A percentile compares a stretch with the other conserved stretches of the same genome.
Conservation (phyloP, 2,888 invertebrate species). For the Pecten maximus region DNA sequence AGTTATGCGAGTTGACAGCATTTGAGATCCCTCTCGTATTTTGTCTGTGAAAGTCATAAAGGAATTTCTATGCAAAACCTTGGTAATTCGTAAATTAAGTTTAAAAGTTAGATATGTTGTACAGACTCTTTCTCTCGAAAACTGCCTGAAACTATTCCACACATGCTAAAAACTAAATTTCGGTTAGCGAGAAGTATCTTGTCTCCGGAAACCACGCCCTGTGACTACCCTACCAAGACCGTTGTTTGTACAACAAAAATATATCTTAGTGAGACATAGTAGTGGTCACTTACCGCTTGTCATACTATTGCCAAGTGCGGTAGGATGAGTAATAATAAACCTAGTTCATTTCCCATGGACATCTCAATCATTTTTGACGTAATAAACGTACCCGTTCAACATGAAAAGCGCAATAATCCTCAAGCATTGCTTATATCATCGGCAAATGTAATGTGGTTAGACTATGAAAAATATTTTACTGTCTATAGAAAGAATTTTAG, state of each 20-base stretch:
- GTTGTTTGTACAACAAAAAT: not conserved
- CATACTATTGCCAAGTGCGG: no score
- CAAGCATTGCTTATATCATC: not conserved
- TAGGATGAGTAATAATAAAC: no score
- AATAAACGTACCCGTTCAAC: no score
- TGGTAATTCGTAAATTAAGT: not conserved
- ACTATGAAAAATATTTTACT: not conserved
- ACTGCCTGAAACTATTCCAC: not conserved
- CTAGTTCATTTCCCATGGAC: no score
- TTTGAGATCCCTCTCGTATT: not conserved
- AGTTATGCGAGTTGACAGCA: not conserved
- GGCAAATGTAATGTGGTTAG: not conserved
- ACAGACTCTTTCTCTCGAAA: not conserved
- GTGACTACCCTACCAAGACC: not conserved
- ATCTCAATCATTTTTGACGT: no score
- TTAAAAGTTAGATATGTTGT: not conserved
- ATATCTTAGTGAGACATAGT: not conserved
- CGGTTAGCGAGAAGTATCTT: not conserved
- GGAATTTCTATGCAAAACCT: not conserved
- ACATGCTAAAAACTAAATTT: not conserved
- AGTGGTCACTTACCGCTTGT: not conserved
- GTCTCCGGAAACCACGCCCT: not conserved
- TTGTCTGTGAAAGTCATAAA: not conserved
- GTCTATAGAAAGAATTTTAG: not conserved
- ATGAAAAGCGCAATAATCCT: not conserved